These are phyloP conservation scores for Penaeus indicus DNA, from an alignment of 1,140 invertebrate genomes.

Conservation along the genomic window DNA sequence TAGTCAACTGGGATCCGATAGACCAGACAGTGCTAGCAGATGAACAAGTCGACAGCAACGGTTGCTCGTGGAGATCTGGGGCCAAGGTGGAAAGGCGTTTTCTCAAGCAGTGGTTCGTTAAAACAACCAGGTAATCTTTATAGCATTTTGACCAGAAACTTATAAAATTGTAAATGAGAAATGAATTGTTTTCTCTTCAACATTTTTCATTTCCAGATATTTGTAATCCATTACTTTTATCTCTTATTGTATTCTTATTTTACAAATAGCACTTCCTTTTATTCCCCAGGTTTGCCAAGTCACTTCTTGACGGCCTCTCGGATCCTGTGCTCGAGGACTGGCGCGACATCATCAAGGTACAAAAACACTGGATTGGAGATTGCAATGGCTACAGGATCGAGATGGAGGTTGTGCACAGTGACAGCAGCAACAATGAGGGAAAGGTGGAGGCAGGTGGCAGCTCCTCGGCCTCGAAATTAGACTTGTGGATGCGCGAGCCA, in stretches of 20 bases:
- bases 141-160: not conserved
- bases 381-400: slow-evolving; percentile 86
- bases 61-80: slow-evolving; percentile 96
- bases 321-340: slow-evolving; percentile 71
- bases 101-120: slow-evolving; percentile 96
- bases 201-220: not conserved
- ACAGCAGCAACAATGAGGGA: slow-evolving; percentile 69
- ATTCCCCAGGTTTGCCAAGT: slow-evolving; percentile 74
- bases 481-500: slow-evolving; percentile 79
- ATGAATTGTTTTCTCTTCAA: slow-evolving; percentile 76
- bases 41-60: slow-evolving; percentile 95
- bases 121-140: slow-evolving; percentile 77
- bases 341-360: slow-evolving; percentile 89
- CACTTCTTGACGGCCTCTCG: slow-evolving; percentile 70
- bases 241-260: slow-evolving; percentile 71
- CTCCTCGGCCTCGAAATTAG: slow-evolving; percentile 50
- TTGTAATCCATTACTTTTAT: not conserved
- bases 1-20: slow-evolving; percentile 99
- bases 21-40: slow-evolving; percentile 97
- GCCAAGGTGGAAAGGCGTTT: slow-evolving; percentile 92
- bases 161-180: not conserved
- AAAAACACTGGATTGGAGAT: slow-evolving; percentile 96
- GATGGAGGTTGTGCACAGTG: slow-evolving; percentile 76
- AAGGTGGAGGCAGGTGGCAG: not conserved
- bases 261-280: slow-evolving; percentile 75